Evolutionary conservation across 2,113 vertebrate genomes (phyloP).

Genomic region (Manacus vitellinus): DNA sequence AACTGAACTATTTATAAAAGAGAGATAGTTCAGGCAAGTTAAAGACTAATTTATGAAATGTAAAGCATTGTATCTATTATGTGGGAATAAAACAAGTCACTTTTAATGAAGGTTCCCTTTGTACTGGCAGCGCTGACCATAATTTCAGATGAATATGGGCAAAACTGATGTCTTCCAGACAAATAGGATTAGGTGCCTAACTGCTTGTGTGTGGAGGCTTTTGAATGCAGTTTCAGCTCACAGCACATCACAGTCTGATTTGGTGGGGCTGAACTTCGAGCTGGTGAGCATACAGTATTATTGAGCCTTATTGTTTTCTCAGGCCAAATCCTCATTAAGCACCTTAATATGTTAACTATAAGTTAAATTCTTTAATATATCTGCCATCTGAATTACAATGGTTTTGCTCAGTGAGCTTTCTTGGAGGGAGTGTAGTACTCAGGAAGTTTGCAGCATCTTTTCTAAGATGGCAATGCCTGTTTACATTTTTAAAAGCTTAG

Average conservation of each 20-base stretch:
- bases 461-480: background rate
- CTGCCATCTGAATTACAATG: background rate
- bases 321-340: background rate
- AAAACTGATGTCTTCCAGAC: background rate
- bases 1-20: background rate
- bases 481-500: background rate
- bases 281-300: background rate
- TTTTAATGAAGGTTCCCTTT: background rate
- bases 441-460: background rate
- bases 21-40: background rate
- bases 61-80: background rate
- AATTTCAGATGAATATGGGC: background rate
- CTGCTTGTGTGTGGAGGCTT: background rate
- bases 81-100: background rate
- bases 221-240: background rate
- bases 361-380: background rate
- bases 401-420: background rate
- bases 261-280: background rate
- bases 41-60: background rate
- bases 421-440: background rate
- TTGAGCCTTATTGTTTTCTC: background rate
- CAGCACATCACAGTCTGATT: background rate
- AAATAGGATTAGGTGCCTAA: background rate
- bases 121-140: accelerated
- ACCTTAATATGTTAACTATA: background rate